Percentiles rank a stretch among this genome's conserved stretches.
These are phyloP conservation scores for Euura saliciscinereae DNA, from an alignment of 1,140 invertebrate genomes.

Conservation along the genomic window DNA sequence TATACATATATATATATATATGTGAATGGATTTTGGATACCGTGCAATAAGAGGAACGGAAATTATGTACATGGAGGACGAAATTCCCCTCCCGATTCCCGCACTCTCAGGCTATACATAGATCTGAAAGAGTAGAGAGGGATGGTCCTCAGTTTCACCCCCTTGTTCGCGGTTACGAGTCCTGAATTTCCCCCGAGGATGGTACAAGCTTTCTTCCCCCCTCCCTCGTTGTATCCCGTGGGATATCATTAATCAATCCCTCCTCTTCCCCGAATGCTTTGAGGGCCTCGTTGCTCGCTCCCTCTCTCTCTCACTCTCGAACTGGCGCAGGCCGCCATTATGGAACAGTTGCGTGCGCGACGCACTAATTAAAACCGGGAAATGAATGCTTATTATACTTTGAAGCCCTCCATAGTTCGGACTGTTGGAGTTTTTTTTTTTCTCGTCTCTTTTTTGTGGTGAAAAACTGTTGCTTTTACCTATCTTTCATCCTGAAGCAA, in stretches of 20 bases:
- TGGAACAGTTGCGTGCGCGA: background rate
- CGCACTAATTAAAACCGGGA: slow-evolving; percentile 4
- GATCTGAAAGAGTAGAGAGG: background rate
- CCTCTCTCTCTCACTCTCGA: background rate
- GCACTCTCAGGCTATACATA: background rate
- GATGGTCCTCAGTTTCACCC: background rate
- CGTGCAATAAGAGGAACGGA: too few relatives aligned
- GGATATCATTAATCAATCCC: background rate
- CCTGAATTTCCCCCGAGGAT: background rate
- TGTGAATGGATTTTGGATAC: too few relatives aligned
- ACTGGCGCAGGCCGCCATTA: background rate
- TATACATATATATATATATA: too few relatives aligned
- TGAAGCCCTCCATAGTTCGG: background rate
- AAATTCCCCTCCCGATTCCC: too few relatives aligned
- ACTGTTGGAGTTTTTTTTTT: too few relatives aligned
- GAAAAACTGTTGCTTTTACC: too few relatives aligned
- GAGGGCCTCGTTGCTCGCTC: background rate
- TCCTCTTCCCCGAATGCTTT: background rate
- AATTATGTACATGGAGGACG: too few relatives aligned
- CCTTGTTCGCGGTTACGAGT: background rate
- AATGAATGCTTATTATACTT: background rate
- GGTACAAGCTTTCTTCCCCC: background rate
- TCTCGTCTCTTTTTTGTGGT: too few relatives aligned
- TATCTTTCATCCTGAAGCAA: too few relatives aligned
- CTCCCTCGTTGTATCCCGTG: background rate